Percentiles rank a stretch among this genome's conserved stretches.
phyloP scores from a whole-genome alignment of 2,113 vertebrate species.

The Erinaceus europaeus region DNA sequence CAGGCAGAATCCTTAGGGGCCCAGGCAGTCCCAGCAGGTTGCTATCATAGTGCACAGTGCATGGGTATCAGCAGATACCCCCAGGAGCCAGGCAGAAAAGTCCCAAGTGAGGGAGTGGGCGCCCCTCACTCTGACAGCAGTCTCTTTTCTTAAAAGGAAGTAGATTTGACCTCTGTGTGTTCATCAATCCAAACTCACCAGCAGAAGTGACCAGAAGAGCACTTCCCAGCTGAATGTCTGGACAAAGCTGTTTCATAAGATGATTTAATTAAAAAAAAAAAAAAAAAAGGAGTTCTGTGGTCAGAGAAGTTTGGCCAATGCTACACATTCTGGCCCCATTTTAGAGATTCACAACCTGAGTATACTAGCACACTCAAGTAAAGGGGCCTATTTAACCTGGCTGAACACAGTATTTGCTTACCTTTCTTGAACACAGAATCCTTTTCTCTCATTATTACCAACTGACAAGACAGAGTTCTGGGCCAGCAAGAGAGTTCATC shows the following conservation, averaged over 20 bases:
- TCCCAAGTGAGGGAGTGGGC: not conserved
- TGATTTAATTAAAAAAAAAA: not conserved
- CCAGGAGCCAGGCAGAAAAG: not conserved
- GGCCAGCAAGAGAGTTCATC: too few species aligned
- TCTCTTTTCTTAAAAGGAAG: not conserved
- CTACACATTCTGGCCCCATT: not conserved
- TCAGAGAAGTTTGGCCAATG: not conserved
- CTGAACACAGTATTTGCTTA: not conserved
- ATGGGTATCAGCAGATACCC: not conserved
- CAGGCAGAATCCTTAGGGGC: not conserved
- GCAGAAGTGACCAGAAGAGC: not conserved
- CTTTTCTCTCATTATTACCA: not conserved
- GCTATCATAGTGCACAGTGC: not conserved
- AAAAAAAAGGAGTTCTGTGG: not conserved
- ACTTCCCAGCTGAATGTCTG: not conserved
- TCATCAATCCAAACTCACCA: not conserved
- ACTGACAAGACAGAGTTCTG: too few species aligned
- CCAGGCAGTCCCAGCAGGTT: not conserved
- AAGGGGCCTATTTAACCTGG: not conserved
- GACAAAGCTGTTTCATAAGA: not conserved
- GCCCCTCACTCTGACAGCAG: not conserved
- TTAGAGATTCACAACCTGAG: not conserved
- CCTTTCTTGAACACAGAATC: not conserved
- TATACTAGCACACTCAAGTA: not conserved
- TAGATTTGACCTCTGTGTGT: not conserved